phyloP scores from a whole-genome alignment of 2,888 invertebrate species.

The Oscheius sp. region DNA sequence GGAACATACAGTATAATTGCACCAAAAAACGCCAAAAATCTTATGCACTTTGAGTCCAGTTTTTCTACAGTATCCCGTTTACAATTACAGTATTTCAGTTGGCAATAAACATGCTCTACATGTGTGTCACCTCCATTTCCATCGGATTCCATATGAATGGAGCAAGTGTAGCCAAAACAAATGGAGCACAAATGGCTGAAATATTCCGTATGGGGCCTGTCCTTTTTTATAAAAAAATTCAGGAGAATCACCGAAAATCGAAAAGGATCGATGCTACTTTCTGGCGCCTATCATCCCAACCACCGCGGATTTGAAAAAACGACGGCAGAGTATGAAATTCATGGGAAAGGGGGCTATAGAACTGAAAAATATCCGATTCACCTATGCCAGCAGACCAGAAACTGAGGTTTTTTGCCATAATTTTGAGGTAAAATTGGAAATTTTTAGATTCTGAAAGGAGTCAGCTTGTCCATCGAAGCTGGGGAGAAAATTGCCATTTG shows the following conservation, averaged over 20 bases:
- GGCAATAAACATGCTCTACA: conserved; percentile 69
- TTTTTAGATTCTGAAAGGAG: conserved; percentile 59
- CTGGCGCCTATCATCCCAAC: conserved; percentile 43
- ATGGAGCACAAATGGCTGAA: conserved; percentile 64
- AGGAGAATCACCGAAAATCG: conserved; percentile 57
- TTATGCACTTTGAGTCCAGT: too few relatives aligned
- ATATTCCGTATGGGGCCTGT: conserved; percentile 52
- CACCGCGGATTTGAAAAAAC: conserved; percentile 34
- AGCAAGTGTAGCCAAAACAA: conserved; percentile 62
- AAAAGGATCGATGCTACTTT: conserved; percentile 51
- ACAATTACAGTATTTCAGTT: too few relatives aligned
- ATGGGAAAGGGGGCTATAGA: conserved; percentile 76
- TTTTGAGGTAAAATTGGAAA: background rate
- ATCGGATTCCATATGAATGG: conserved; percentile 72
- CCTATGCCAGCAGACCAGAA: conserved; percentile 84
- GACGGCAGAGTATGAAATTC: conserved; percentile 58
- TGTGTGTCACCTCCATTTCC: conserved; percentile 70
- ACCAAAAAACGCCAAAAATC: too few relatives aligned
- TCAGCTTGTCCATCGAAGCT: conserved; percentile 63
- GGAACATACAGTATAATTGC: too few relatives aligned
- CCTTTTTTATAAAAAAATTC: conserved; percentile 8
- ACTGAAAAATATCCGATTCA: conserved; percentile 83
- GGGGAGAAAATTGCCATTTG: conserved; percentile 71
- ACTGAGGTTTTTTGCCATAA: conserved; percentile 52
- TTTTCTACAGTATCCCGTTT: background rate